These are phyloP conservation scores for Amiota minor DNA, from an alignment of 2,888 invertebrate genomes.

Conservation along the genomic window DNA sequence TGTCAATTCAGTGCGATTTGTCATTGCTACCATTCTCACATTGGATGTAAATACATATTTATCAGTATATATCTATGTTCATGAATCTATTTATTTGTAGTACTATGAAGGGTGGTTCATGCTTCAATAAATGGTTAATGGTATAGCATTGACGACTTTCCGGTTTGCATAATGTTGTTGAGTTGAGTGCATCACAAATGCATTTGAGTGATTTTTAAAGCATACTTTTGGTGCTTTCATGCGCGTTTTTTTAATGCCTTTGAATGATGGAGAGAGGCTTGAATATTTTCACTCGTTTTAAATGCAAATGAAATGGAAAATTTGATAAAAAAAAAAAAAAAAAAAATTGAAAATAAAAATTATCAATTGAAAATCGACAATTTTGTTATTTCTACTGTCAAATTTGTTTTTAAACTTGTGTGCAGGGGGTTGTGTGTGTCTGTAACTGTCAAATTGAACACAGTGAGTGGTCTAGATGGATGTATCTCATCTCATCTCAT, in stretches of 20 bases:
- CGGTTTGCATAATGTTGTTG: slow-evolving; percentile 10
- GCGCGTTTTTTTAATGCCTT: background rate
- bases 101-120: background rate
- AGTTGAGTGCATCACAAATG: background rate
- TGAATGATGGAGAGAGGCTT: background rate
- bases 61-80: no score
- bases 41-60: background rate
- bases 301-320: background rate
- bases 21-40: background rate
- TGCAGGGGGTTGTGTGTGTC: no score
- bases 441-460: no score
- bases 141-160: slow-evolving; percentile 4
- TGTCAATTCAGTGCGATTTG: slow-evolving; percentile 44
- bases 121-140: slow-evolving; percentile 6
- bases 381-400: no score
- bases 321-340: background rate
- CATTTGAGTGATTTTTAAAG: slow-evolving; percentile 4
- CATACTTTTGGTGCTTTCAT: background rate
- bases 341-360: background rate
- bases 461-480: no score
- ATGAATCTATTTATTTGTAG: no score
- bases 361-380: background rate
- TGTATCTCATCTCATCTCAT: no score
- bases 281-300: background rate
- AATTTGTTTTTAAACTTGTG: no score